phyloP scores from a whole-genome alignment of 2,113 vertebrate genomes.

The Otolemur garnettii region DNA sequence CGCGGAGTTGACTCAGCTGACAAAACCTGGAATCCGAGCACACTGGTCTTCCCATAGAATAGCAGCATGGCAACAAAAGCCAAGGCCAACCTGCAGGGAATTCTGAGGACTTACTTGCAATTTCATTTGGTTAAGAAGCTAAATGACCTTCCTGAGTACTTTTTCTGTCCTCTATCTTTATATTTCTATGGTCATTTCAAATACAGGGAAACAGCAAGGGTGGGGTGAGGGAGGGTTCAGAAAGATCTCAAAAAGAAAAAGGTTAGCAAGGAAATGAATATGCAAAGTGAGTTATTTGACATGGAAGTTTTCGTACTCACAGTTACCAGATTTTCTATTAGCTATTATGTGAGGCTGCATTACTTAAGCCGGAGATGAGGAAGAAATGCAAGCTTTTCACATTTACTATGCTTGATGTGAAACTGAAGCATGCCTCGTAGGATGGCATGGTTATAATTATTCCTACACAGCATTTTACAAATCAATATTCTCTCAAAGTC shows the following conservation, averaged over 20 bases:
- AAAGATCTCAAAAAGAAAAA: background rate
- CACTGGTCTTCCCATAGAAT: background rate
- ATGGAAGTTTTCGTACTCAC: background rate
- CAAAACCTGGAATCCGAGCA: background rate
- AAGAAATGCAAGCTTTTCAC: background rate
- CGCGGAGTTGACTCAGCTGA: background rate
- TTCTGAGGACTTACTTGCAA: constrained; percentile 14
- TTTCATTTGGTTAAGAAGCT: background rate
- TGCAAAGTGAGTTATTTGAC: background rate
- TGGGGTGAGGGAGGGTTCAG: background rate
- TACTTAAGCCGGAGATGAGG: background rate
- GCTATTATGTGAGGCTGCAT: background rate
- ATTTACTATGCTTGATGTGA: background rate
- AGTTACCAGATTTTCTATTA: background rate
- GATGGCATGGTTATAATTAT: background rate
- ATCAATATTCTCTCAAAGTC: background rate
- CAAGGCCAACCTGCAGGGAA: background rate
- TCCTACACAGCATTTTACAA: background rate
- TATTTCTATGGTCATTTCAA: background rate
- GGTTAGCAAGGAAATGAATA: background rate
- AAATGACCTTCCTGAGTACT: background rate
- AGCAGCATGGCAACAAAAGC: background rate
- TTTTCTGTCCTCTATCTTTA: background rate
- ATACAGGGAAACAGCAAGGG: background rate
- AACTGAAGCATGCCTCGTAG: background rate